A percentile compares a stretch with the other conserved stretches of the same genome.
Conservation (phyloP, 1,140 invertebrate species). For the Lasaia peninsularis region DNA sequence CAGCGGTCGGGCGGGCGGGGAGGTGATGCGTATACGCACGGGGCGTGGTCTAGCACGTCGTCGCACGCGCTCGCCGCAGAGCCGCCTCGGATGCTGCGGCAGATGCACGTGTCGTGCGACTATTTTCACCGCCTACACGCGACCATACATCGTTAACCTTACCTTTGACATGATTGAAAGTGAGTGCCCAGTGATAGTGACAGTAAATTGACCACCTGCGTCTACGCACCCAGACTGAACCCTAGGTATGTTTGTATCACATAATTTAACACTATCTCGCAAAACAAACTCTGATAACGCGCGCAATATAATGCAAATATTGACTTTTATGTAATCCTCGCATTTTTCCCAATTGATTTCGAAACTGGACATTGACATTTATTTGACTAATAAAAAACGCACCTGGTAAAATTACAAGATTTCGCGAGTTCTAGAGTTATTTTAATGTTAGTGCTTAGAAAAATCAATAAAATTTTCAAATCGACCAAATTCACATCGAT, state of each 20-base stretch:
- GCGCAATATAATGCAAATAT: constrained; percentile 1
- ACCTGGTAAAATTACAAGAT: too few relatives aligned
- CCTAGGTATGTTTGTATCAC: constrained; percentile 46
- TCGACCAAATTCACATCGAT: too few relatives aligned
- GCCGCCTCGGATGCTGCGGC: constrained; percentile 63
- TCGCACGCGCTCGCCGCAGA: constrained; percentile 34
- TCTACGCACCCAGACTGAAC: constrained; percentile 47
- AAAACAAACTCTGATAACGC: constrained; percentile 12
- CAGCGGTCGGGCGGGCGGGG: constrained; percentile 48
- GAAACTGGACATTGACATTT: not conserved
- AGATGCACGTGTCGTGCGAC: constrained; percentile 45
- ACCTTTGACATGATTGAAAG: constrained; percentile 39
- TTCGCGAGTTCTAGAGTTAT: too few relatives aligned
- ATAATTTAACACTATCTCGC: constrained; percentile 7
- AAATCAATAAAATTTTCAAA: too few relatives aligned
- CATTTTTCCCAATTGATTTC: constrained; percentile 1
- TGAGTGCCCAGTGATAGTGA: constrained; percentile 56
- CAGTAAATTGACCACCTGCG: constrained; percentile 29
- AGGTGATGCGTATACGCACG: constrained; percentile 66
- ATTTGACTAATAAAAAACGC: not conserved
- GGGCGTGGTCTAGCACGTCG: constrained; percentile 45
- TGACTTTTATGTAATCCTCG: constrained; percentile 4
- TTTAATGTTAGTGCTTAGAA: too few relatives aligned
- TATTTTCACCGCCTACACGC: constrained; percentile 12
- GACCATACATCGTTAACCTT: constrained; percentile 19